A percentile compares a stretch with the other conserved stretches of the same genome.
phyloP scores from a whole-genome alignment of 2,797 vertebrate species.

The Spinus olivaceus region DNA sequence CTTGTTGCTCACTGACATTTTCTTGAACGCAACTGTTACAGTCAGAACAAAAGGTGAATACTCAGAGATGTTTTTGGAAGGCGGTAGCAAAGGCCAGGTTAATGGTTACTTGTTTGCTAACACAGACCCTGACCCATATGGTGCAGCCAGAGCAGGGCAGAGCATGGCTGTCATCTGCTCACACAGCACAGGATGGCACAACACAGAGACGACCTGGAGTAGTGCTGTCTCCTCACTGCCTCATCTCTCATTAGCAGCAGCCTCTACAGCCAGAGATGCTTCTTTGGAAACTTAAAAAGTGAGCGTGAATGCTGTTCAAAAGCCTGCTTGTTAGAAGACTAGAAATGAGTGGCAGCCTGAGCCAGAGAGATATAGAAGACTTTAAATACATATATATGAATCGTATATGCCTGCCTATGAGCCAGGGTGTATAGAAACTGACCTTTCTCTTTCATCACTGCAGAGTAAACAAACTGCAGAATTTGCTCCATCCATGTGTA shows the following conservation, averaged over 20 bases:
- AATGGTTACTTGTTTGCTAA: conserved; percentile 64
- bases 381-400: conserved; percentile 41
- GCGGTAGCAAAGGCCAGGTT: conserved; percentile 19
- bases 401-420: conserved; percentile 10
- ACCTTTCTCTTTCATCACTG: conserved; percentile 20
- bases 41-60: conserved; percentile 29
- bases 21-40: neutral
- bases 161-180: neutral
- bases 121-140: conserved; percentile 63
- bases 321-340: conserved; percentile 46
- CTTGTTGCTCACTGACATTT: conserved; percentile 28
- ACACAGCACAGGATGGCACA: neutral
- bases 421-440: neutral
- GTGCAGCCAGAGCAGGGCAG: neutral
- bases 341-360: conserved; percentile 44
- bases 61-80: conserved; percentile 34
- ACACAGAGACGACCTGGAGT: neutral
- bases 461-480: conserved; percentile 4
- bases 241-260: conserved; percentile 59
- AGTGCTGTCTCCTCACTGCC: neutral
- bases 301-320: conserved; percentile 51
- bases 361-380: conserved; percentile 43
- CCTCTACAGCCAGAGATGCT: conserved; percentile 24
- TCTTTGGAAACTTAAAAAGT: conserved; percentile 54
- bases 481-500: neutral